These are phyloP conservation scores for Melanerpes aurifrons DNA, from an alignment of 2,113 vertebrate species.

Conservation along the genomic window DNA sequence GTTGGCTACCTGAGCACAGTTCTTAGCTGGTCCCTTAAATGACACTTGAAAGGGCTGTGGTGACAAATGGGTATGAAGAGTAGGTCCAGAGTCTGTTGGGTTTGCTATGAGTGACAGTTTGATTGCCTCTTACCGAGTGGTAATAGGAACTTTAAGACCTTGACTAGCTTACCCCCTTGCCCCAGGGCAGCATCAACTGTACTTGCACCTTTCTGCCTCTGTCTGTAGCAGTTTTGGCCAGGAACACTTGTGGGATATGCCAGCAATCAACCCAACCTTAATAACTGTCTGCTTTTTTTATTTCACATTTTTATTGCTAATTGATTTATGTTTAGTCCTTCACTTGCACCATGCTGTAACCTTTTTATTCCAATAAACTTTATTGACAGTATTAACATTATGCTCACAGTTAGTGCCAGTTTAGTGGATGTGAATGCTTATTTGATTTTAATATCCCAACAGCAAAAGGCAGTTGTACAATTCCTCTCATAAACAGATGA, in stretches of 20 bases:
- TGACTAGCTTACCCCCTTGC: neutral
- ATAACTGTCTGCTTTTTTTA: neutral
- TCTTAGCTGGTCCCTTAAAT: constrained; percentile 48
- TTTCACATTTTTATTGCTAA: neutral
- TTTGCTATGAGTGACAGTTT: neutral
- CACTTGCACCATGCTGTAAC: neutral
- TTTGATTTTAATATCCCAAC: constrained; percentile 13
- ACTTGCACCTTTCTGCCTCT: neutral
- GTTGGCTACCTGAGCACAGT: neutral
- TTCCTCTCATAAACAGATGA: neutral
- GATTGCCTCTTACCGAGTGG: neutral
- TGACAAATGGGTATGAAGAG: neutral
- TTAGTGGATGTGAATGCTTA: constrained; percentile 47
- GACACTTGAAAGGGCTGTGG: neutral
- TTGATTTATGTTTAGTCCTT: neutral
- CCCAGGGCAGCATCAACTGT: neutral
- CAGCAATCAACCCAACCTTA: neutral
- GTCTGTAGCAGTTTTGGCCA: neutral
- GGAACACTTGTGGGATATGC: neutral
- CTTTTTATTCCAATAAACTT: neutral
- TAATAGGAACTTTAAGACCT: neutral
- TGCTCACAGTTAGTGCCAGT: constrained; percentile 30
- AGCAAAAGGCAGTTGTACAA: constrained; percentile 27
- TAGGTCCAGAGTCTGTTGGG: neutral
- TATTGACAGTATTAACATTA: constrained; percentile 32